Evolutionary conservation across 2,888 invertebrate species (phyloP), one percentile per base, ranked within the genome.

Genomic region (Nomada ruficornis): DNA sequence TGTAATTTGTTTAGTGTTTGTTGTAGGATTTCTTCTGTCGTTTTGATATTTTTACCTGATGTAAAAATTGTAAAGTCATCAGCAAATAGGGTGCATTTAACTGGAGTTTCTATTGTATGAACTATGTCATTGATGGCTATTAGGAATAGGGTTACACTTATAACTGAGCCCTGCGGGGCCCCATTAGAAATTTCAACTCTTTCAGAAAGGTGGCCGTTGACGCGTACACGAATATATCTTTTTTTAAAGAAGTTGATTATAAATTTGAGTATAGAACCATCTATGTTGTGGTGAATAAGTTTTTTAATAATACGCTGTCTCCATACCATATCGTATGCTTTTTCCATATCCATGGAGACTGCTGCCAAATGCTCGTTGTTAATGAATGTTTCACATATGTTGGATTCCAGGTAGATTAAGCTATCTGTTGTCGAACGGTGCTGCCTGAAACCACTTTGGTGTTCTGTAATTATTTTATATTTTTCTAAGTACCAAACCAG

Each of bases 321-420:
- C 55, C 69, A 64, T 4, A 70, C 63, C 70, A 70, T 70, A 9
- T 68, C 74, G 15, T 55, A 67, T 1, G 69, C 63, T 47, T 76
- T 29, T 13, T 69, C 57, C 0, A 73, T 64, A 23, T 64, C 60
- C 2, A 67, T 2, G 7, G 15, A 15, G 2, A 70, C 52, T 4
- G 64, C 50, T 13, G 26, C 10, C 1, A 59, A 3, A 18, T 65
- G 64, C 7, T 64, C 1, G 1, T 59, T 36, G 2, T 77, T 70
- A 20, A 15, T 26, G 2, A 77, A 70, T 3, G 70, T 42, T 13
- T 70, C 59, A 18, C 59, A 65, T 29, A 70, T 77, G 5, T 47
- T 36, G 2, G 52, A 29, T 26, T 77, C 36, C 1, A 77, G 3
- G 15, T 23, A 42, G 2, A 52, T 7, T 9, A 77, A 10, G 26